Base-by-base conservation (phyloP, 2,797 vertebrate species). In the Brachymystax lenok region DNA sequence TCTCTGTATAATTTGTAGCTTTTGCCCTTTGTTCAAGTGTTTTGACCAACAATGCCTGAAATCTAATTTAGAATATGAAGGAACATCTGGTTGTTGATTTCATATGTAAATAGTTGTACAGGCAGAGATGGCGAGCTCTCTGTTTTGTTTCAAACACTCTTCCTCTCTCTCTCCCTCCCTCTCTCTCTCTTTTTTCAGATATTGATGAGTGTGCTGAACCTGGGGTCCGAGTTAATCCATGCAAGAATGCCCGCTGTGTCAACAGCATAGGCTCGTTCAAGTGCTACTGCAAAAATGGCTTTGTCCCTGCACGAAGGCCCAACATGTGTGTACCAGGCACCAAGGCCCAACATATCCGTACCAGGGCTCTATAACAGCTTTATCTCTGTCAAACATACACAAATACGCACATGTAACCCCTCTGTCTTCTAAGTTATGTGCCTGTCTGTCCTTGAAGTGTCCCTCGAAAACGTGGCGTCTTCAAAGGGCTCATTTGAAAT, bases 251-350 rank as follows among this genome's bases (percentile, higher is more conserved):
- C 51, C 95, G 94, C 80, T 97, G 97, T 51, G 91, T 96, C 69
- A 98, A 97, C 93, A 96, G 95, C 0, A 73, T 76, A 0, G 97
- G 97, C 27, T 97, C 96, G 0, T 97, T 93, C 91, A 96, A 95
- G 88, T 98, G 97, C 74, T 89, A 88, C 85, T 98, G 97, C 93
- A 97, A 97, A 86, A 87, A 91, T 0, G 97, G 96, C 83, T 97
- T 95, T 30, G 86, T 91, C 6, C 84, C 93, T 3, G 92, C 94
- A 1, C 92, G 94, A 54, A 92, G 95, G 78, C 91, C 92, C 0
- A 95, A 95, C 30, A 91, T 93, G 13, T 96, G 96, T 78, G 84
- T 59, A 19, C 56, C 56, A 59, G 19, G 92, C 94, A 1, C 92
- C 93, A 54, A 92, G 95, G 78, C 91, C 92, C 0, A 95, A 95